phyloP scores from a whole-genome alignment of 2,113 vertebrate genomes.

The Electrona antarctica region DNA sequence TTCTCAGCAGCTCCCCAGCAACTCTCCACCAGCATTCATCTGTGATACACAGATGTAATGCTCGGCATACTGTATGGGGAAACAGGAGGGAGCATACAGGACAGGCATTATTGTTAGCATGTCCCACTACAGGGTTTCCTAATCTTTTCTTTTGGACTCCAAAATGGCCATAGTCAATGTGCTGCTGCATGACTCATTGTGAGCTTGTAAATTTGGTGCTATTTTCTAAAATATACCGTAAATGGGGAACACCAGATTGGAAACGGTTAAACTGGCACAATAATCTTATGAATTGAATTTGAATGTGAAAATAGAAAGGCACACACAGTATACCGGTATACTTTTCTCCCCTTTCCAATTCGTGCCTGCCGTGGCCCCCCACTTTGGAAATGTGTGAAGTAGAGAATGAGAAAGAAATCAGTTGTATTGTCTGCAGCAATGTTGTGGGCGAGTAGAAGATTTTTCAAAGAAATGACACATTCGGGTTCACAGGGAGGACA shows the following conservation, averaged over 20 bases:
- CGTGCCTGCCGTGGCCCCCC: too few relatives aligned
- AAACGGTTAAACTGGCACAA: too few relatives aligned
- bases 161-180: too few relatives aligned
- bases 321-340: too few relatives aligned
- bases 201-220: too few relatives aligned
- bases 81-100: slow-evolving; percentile 19
- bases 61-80: neutral
- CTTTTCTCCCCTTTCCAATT: too few relatives aligned
- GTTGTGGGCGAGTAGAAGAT: slow-evolving; percentile 18
- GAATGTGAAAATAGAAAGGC: too few relatives aligned
- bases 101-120: slow-evolving; percentile 37
- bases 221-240: too few relatives aligned
- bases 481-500: slow-evolving; percentile 75
- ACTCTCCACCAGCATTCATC: slow-evolving; percentile 16
- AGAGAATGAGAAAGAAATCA: slow-evolving; percentile 42
- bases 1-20: slow-evolving; percentile 1
- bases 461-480: slow-evolving; percentile 55
- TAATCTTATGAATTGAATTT: too few relatives aligned
- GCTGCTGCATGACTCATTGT: too few relatives aligned
- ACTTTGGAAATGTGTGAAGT: slow-evolving; percentile 13
- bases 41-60: slow-evolving; percentile 12
- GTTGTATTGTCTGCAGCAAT: slow-evolving; percentile 26
- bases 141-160: too few relatives aligned
- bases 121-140: slow-evolving; percentile 19
- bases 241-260: too few relatives aligned